phyloP scores from a whole-genome alignment of 2,113 vertebrate species.

The Clarias macrocephalus region DNA sequence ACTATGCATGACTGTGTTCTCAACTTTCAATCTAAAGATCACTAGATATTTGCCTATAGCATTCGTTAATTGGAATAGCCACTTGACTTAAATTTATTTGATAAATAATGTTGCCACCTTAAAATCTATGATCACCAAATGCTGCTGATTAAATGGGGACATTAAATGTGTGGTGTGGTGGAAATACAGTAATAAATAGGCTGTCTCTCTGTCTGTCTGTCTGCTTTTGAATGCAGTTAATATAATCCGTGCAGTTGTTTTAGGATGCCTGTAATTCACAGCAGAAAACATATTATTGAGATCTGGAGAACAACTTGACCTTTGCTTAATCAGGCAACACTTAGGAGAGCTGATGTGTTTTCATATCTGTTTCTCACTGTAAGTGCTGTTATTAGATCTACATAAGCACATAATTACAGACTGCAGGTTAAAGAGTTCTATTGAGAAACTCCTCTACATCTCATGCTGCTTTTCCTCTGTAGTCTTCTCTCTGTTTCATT shows the following conservation, averaged over 20 bases:
- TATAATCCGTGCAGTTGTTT: neutral
- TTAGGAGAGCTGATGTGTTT: neutral
- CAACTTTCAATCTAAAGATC: neutral
- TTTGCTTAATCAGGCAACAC: constrained; percentile 7
- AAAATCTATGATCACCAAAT: neutral
- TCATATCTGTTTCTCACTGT: constrained; percentile 25
- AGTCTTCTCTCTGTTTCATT: constrained; percentile 31
- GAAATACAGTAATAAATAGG: neutral
- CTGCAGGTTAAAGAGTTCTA: constrained; percentile 41
- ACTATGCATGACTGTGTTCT: neutral
- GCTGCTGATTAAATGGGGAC: neutral
- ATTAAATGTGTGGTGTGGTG: neutral
- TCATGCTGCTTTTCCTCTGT: constrained; percentile 10
- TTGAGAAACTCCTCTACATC: constrained; percentile 41
- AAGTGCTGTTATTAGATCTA: constrained; percentile 37
- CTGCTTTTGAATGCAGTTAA: neutral
- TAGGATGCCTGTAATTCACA: neutral
- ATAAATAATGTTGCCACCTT: no score
- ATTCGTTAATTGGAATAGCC: neutral
- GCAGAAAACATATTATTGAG: neutral
- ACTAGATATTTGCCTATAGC: neutral
- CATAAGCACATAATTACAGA: constrained; percentile 35
- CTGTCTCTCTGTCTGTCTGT: neutral
- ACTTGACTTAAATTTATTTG: neutral
- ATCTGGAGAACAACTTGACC: constrained; percentile 30